Evolutionary conservation across 2,113 vertebrate genomes (phyloP), one percentile per base, ranked within the genome.

Genomic region (Pandion haliaetus): DNA sequence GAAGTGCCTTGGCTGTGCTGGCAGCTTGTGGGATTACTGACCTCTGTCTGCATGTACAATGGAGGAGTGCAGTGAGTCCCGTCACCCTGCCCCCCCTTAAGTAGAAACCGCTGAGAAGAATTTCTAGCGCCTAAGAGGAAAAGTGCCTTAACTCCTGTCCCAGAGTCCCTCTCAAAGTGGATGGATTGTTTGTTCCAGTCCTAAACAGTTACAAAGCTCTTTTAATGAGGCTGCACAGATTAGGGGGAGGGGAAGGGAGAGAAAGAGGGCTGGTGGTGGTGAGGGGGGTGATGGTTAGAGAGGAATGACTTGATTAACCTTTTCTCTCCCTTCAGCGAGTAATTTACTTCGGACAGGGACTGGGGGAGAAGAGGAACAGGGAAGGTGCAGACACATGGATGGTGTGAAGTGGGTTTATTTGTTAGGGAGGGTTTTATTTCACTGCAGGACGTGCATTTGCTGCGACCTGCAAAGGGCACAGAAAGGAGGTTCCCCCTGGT

Each of bases 141-240:
- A 97, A 96, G 95, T 97, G 96, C 95, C 96, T 96, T 97, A 98
- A 97, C 95, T 97, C 96, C 95, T 89, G 91, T 97, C 96, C 94
- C 96, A 86, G 94, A 96, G 95, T 96, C 93, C 95, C 94, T 97
- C 96, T 97, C 78, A 95, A 95, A 98, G 96, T 97, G 86, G 95
- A 95, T 95, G 96, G 93, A 96, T 97, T 98, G 97, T 97, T 98
- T 97, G 96, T 97, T 96, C 97, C 97, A 97, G 95, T 97, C 97
- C 97, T 97, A 97, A 98, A 98, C 96, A 97, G 97, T 98, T 98
- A 97, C 97, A 97, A 97, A 98, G 97, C 97, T 97, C 97, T 97
- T 97, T 97, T 97, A 97, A 98, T 97, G 97, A 97, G 97, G 88
- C 97, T 97, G 96, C 96, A 97, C 95, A 98, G 97, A 97, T 97